A percentile compares a stretch with the other conserved stretches of the same genome.
Evolutionary conservation across 2,113 vertebrate genomes (phyloP).

Genomic region (Eurystomus gularis): DNA sequence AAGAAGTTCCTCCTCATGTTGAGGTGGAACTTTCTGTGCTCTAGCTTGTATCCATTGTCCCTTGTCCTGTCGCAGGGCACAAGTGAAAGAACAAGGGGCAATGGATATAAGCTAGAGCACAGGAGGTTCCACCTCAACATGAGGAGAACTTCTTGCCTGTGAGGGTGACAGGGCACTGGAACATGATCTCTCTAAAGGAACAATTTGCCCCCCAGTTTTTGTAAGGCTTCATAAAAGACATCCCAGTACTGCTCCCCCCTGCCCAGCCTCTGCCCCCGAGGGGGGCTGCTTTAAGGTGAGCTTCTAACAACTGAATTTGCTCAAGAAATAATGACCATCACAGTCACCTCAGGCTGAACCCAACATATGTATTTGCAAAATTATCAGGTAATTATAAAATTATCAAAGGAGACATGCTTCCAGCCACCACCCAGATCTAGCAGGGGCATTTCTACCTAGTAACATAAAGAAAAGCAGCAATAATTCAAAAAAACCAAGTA

Average conservation of each 20-base stretch:
- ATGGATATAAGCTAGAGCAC: too few relatives aligned
- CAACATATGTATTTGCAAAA: neutral
- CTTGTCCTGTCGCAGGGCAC: too few relatives aligned
- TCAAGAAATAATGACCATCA: neutral
- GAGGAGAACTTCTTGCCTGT: too few relatives aligned
- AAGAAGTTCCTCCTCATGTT: too few relatives aligned
- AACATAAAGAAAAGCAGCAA: conserved; percentile 36
- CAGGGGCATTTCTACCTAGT: neutral
- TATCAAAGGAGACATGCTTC: neutral
- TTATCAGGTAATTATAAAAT: neutral
- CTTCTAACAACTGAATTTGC: neutral
- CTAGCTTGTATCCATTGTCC: too few relatives aligned
- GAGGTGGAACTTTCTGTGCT: too few relatives aligned
- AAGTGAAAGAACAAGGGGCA: too few relatives aligned
- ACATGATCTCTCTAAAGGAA: neutral
- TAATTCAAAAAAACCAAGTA: neutral
- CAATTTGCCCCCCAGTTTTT: neutral
- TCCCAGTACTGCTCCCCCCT: neutral
- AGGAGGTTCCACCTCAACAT: too few relatives aligned
- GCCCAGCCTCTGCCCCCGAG: neutral
- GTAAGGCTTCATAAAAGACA: neutral
- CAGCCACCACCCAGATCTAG: neutral
- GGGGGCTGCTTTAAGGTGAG: neutral
- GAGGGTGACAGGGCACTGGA: too few relatives aligned
- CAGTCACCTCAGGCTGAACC: neutral